Evolutionary conservation across 2,888 invertebrate species (phyloP).

Genomic region (Drosophila kokeensis): DNA sequence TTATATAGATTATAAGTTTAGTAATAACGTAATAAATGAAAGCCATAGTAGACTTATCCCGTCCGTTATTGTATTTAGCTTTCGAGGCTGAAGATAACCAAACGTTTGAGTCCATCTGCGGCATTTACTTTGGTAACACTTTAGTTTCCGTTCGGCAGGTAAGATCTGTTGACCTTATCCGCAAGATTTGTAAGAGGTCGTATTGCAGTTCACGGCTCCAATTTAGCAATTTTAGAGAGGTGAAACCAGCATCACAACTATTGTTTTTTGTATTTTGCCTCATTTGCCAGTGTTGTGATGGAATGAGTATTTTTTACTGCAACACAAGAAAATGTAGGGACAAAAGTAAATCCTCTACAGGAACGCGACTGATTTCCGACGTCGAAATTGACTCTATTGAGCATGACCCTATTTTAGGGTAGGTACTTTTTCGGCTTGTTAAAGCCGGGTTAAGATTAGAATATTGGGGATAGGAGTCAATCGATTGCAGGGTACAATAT

Average conservation of each 20-base stretch:
- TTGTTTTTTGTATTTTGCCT: not conserved
- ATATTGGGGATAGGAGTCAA: not conserved
- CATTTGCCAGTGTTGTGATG: not conserved
- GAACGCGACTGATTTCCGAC: not conserved
- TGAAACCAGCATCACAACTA: not conserved
- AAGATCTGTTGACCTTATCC: not conserved
- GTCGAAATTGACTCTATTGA: not conserved
- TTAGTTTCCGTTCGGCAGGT: not conserved
- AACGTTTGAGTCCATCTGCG: not conserved
- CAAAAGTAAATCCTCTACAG: not conserved
- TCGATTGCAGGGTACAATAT: not conserved
- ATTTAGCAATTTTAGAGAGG: not conserved
- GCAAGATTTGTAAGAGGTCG: too few species aligned
- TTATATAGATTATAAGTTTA: not conserved
- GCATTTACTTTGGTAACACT: not conserved
- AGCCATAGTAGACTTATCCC: not conserved
- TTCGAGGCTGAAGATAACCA: not conserved
- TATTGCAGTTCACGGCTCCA: too few species aligned
- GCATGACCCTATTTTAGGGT: not conserved
- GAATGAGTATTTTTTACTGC: fast-evolving
- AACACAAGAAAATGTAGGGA: not conserved
- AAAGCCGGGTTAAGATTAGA: not conserved
- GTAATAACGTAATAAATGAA: not conserved
- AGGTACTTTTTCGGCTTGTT: not conserved
- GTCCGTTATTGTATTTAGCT: not conserved